phyloP scores from a whole-genome alignment of 2,888 invertebrate species.

The Epinotia brunnichana region DNA sequence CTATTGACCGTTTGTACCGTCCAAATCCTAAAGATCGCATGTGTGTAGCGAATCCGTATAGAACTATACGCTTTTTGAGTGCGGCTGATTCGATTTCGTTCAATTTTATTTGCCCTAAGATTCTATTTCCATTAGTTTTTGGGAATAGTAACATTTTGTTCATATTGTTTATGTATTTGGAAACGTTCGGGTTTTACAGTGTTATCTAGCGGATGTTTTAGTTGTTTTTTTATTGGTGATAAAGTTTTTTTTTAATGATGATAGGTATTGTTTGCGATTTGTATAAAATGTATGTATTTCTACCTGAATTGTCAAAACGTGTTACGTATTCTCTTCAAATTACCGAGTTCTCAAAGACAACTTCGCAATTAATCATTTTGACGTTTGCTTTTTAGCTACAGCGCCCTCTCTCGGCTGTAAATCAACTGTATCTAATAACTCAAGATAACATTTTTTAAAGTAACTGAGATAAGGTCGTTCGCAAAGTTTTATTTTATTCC shows the following conservation, averaged over 20 bases:
- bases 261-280: too few species aligned
- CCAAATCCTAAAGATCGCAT: background rate
- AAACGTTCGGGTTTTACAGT: background rate
- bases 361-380: constrained; percentile 73
- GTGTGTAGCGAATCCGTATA: background rate
- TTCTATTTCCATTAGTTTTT: constrained; percentile 34
- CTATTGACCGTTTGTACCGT: constrained; percentile 14
- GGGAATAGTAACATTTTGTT: constrained; percentile 15
- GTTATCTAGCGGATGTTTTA: background rate
- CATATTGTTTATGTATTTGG: constrained; percentile 22
- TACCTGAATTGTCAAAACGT: constrained; percentile 4
- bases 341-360: constrained; percentile 34
- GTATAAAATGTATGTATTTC: background rate
- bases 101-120: constrained; percentile 33
- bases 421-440: constrained; percentile 79
- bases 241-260: too few species aligned
- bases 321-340: constrained; percentile 14
- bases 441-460: constrained; percentile 61
- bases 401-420: constrained; percentile 68
- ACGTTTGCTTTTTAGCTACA: constrained; percentile 62
- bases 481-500: constrained; percentile 38
- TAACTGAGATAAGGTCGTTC: constrained; percentile 20
- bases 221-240: background rate
- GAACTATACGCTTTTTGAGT: background rate
- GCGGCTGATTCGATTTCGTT: background rate